Base-by-base conservation (phyloP, 2,797 vertebrate genomes). In the Danio albolineatus region DNA sequence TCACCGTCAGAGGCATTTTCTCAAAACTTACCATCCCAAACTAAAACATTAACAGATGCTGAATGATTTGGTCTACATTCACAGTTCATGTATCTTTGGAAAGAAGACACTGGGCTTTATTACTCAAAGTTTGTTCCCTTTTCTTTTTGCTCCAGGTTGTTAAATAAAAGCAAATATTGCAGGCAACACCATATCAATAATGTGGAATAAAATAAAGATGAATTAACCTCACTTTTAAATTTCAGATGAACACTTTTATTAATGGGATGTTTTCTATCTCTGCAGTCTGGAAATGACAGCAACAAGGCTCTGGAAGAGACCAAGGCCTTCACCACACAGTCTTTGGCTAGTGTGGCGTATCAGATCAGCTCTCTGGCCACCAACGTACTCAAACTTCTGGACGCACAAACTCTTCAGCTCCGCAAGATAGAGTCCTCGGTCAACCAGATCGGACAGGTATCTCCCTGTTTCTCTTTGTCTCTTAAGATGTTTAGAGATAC, bases 341-440 rank as follows among this genome's bases (percentile, higher is more conserved):
- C 97, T 5, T 87, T 98, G 91, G 96, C 96, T 80, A 97, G 96
- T 0, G 94, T 98, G 4, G 93, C 95, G 0, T 97, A 95, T 82
- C 96, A 98, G 90, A 93, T 98, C 82, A 94, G 89, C 91, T 91
- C 87, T 16, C 72, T 98, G 89, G 95, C 96, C 2, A 86, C 17
- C 0, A 90, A 91, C 2, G 90, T 96, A 4, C 89, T 97, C 36
- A 90, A 88, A 28, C 91, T 96, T 84, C 86, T 97, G 16, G 96
- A 96, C 1, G 92, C 96, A n/a, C 96, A 97, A 87, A 90, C 90
- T 2, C 83, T 87, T 0, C 90, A 95, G 86, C 90, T 97, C 51
- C 71, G 83, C 6, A 90, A 88, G 79, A 91, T 96, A 86, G 95
- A 97, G 87, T 95, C 95, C 0, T 92, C 91, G 0, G 39, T 97